These are phyloP conservation scores for Cichladusa arquata DNA, from an alignment of 2,113 vertebrate genomes.

Conservation along the genomic window DNA sequence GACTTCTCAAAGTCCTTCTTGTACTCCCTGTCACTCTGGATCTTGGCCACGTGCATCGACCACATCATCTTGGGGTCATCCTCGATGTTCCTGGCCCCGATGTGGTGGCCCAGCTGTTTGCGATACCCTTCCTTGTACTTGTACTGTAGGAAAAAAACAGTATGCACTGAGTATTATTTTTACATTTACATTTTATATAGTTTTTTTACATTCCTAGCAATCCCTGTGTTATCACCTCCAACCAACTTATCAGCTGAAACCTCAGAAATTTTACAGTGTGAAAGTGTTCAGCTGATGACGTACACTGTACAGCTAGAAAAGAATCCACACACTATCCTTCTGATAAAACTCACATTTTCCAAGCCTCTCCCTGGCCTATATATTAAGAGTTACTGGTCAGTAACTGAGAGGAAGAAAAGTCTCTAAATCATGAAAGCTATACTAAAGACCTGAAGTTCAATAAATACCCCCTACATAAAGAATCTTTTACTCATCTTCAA, in stretches of 20 bases:
- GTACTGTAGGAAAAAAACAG: constrained; percentile 61
- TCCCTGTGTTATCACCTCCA: accelerated
- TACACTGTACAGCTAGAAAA: neutral
- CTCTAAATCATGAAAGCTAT: accelerated
- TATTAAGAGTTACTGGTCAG: neutral
- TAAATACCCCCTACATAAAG: accelerated
- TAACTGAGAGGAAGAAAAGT: neutral
- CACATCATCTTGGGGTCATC: constrained; percentile 78
- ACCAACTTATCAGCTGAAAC: neutral
- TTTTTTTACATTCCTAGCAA: no score
- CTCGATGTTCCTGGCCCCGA: constrained; percentile 69
- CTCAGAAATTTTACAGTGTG: neutral
- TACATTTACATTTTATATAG: no score
- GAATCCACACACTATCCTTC: neutral
- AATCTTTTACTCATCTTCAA: neutral
- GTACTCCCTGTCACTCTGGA: no score
- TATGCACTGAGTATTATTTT: neutral
- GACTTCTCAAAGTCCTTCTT: no score
- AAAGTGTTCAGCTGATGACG: neutral
- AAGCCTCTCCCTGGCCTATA: neutral
- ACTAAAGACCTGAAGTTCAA: accelerated
- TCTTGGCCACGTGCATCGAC: no score
- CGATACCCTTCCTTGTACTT: constrained; percentile 84
- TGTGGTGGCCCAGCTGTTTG: constrained; percentile 25
- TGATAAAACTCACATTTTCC: accelerated